Percentiles rank a stretch among this genome's conserved stretches.
Conservation (phyloP, 2,113 vertebrate genomes). For the Burhinus bistriatus region DNA sequence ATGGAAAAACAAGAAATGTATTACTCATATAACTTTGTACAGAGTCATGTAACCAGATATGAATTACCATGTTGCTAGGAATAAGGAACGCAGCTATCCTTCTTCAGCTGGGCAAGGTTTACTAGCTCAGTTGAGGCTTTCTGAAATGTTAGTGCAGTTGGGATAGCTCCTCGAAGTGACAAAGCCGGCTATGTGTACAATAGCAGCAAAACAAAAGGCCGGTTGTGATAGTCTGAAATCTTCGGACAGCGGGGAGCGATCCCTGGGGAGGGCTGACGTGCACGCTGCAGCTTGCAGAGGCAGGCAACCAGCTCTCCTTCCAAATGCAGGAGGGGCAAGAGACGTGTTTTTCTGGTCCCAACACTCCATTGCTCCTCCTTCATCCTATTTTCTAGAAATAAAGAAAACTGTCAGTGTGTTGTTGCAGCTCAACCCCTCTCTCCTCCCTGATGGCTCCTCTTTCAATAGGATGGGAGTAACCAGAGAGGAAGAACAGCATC, state of each 20-base stretch:
- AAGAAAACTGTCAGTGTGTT: neutral
- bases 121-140: neutral
- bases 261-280: neutral
- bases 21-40: neutral
- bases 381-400: neutral
- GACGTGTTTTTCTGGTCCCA: neutral
- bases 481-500: neutral
- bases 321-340: neutral
- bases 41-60: neutral
- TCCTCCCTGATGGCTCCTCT: neutral
- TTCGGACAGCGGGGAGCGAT: accelerated
- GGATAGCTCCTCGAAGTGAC: neutral
- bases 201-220: neutral
- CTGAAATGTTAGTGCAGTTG: neutral
- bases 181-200: neutral
- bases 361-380: neutral
- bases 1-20: neutral
- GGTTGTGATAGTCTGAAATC: neutral
- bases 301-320: neutral
- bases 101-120: neutral
- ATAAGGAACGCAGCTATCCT: neutral
- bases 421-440: neutral
- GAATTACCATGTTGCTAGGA: neutral
- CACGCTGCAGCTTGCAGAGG: neutral
- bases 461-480: neutral